phyloP scores from a whole-genome alignment of 2,888 invertebrate species.

The Malachius bipustulatus region DNA sequence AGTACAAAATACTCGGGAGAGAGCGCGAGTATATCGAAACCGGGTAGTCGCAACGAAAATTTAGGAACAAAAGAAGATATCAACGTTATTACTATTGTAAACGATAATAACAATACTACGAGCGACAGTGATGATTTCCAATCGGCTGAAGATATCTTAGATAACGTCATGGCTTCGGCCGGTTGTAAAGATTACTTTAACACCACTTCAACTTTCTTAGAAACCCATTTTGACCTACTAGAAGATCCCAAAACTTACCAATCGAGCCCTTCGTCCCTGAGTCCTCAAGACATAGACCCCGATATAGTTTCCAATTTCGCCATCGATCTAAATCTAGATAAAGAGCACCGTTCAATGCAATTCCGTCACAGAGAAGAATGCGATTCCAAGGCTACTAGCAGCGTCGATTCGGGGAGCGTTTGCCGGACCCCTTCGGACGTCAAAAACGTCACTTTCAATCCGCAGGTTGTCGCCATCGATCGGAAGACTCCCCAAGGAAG shows the following conservation, averaged over 20 bases:
- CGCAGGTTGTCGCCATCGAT: conserved; percentile 26
- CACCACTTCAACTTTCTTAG: conserved; percentile 30
- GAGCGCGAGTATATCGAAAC: neutral
- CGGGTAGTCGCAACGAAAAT: neutral
- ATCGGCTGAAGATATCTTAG: conserved; percentile 44
- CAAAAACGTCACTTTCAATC: conserved; percentile 37
- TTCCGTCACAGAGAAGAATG: conserved; percentile 19
- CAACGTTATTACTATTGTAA: neutral
- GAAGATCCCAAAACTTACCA: conserved; percentile 16
- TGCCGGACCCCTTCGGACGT: conserved; percentile 32
- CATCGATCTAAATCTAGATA: conserved; percentile 35
- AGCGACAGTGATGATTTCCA: conserved; percentile 37
- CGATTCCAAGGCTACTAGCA: conserved; percentile 27
- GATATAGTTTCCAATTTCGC: conserved; percentile 36
- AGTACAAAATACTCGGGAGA: neutral
- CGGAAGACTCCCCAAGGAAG: conserved; percentile 5
- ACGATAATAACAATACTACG: conserved; percentile 15
- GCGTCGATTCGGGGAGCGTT: conserved; percentile 31
- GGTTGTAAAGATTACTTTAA: conserved; percentile 34
- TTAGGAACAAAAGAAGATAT: neutral
- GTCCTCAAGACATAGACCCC: conserved; percentile 31
- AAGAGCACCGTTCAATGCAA: conserved; percentile 32
- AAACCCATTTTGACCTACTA: conserved; percentile 33
- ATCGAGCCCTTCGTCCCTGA: conserved; percentile 10
- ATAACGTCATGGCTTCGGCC: conserved; percentile 33